phyloP scores from a whole-genome alignment of 2,888 invertebrate genomes.

The Hydroisotoma schaefferi region DNA sequence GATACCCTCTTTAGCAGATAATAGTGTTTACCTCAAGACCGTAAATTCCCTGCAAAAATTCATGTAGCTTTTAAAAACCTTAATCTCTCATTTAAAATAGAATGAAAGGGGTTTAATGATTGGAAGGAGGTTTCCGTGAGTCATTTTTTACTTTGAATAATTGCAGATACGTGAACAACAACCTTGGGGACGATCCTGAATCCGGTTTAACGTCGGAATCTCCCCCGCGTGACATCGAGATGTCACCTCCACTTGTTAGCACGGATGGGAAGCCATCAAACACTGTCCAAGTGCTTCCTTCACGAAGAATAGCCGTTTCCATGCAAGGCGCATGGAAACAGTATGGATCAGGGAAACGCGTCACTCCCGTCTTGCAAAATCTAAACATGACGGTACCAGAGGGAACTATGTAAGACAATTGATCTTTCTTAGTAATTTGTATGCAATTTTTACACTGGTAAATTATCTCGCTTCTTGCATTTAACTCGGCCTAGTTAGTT shows the following conservation, averaged over 20 bases:
- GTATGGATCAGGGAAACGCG: slow-evolving; percentile 81
- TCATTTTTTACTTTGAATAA: too few species aligned
- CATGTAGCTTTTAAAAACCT: background rate
- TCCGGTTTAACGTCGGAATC: slow-evolving; percentile 7
- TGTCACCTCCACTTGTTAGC: slow-evolving; percentile 44
- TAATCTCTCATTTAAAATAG: too few species aligned
- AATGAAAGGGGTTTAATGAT: too few species aligned
- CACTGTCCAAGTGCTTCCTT: slow-evolving; percentile 25
- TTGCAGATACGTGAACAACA: slow-evolving; percentile 48
- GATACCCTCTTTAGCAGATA: too few species aligned
- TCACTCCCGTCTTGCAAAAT: slow-evolving; percentile 80
- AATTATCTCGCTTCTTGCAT: too few species aligned
- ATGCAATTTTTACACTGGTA: too few species aligned
- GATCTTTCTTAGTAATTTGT: too few species aligned
- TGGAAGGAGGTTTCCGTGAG: background rate
- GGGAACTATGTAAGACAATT: slow-evolving; percentile 94
- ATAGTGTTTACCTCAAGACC: slow-evolving; percentile 18
- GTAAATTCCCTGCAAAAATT: slow-evolving; percentile 9
- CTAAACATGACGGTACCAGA: slow-evolving; percentile 90
- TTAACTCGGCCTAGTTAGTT: too few species aligned
- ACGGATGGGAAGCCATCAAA: slow-evolving; percentile 41
- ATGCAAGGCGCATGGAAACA: slow-evolving; percentile 84
- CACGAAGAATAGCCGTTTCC: slow-evolving; percentile 63
- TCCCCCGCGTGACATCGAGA: slow-evolving; percentile 14
- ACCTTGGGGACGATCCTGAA: slow-evolving; percentile 44